Base-by-base conservation (phyloP, 2,113 vertebrate species). In the Cyprinodon tularosa region DNA sequence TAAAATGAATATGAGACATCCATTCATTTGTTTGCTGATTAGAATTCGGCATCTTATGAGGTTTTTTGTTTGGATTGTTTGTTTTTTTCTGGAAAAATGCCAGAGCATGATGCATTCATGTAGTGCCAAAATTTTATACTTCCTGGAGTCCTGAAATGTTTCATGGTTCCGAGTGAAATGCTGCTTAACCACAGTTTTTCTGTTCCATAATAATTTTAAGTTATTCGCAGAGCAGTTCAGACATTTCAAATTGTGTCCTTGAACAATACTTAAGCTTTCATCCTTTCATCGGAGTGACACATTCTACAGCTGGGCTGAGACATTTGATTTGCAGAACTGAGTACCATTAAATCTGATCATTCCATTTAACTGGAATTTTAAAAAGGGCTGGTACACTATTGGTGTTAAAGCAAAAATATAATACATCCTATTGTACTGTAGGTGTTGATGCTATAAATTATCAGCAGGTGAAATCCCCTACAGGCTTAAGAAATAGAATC, bases 1-100 rank as follows among this genome's bases (percentile, higher is more conserved):
- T 44, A 29, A 53, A 68, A 82, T 80, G 3, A 74, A 71, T 39
- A 37, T 61, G 65, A 22, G 53, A 48, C 12, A 48, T 62, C n/a
- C 17, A 17, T 63, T 71, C 17, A 71, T 20, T 48, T 11, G 4
- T 57, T 62, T 9, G 17, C n/a, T 68, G 22, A 50, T 80, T 62
- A 15, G 61, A 74, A 68, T 40, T 75, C 22, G 14, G 37, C 4
- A 8, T 66, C n/a, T 75, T 20, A 53, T 69, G 62, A 39, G 5
- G 7, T 1, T 45, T 40, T 60, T 66, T 40, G 66, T 64, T 66
- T 66, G 50, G 6, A 20, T 57, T 57, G 50, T 57, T n/a, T 57
- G 20, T 57, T 17, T 53, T 7, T 44, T 71, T 29, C 29, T 45
- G 59, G 1, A 36, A 44, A 37, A 12, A 57, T 68, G 60, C 65